These are phyloP conservation scores for Scolopax rusticola DNA, from an alignment of 2,797 vertebrate genomes.

Conservation along the genomic window DNA sequence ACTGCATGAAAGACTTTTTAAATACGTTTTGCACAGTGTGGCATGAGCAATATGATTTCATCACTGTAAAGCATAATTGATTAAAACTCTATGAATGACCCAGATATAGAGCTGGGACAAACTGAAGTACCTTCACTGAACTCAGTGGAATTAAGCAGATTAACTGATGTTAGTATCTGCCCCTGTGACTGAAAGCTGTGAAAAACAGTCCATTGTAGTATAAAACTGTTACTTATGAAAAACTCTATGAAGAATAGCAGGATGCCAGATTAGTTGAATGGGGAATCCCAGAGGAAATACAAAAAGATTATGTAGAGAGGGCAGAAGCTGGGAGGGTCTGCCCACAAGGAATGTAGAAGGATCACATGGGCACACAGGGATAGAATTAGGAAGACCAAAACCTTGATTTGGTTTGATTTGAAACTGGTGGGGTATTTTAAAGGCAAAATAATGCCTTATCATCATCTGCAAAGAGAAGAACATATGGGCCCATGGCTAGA, in stretches of 20 bases:
- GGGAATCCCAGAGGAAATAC: background rate
- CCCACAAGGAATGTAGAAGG: background rate
- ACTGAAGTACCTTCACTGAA: background rate
- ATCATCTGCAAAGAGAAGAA: background rate
- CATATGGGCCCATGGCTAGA: too few species aligned
- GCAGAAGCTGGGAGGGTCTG: background rate
- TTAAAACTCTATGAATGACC: background rate
- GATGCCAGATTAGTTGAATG: background rate
- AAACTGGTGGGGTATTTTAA: background rate
- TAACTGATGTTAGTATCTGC: background rate
- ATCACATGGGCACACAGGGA: background rate
- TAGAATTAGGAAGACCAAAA: background rate
- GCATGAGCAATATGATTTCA: background rate
- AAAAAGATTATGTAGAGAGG: background rate
- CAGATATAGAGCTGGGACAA: background rate
- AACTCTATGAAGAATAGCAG: background rate
- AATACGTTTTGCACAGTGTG: background rate
- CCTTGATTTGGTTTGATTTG: background rate
- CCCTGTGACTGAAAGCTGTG: background rate
- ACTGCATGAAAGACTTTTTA: background rate
- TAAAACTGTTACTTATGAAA: conserved; percentile 21
- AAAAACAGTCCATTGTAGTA: conserved; percentile 14
- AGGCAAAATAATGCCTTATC: background rate
- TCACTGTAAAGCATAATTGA: background rate
- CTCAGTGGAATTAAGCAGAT: background rate